Percentiles rank a stretch among this genome's conserved stretches.
Conservation (phyloP, 2,888 invertebrate genomes). For the Calliopum simillimum region DNA sequence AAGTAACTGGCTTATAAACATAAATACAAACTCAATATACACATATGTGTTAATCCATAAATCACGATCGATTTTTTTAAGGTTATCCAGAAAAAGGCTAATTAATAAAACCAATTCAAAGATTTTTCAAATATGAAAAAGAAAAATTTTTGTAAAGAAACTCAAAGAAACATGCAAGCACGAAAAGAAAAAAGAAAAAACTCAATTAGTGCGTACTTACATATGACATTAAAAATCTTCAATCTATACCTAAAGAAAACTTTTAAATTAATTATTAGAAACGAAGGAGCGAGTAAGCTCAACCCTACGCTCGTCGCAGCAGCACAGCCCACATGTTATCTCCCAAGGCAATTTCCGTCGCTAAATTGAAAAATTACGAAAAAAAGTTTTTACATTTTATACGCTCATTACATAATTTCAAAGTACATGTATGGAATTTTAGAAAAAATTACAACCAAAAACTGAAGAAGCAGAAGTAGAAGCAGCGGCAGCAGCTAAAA, state of each 20-base stretch:
- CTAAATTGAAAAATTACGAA: conserved; percentile 65
- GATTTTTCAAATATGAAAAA: no score
- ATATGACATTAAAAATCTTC: conserved; percentile 33
- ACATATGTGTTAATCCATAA: no score
- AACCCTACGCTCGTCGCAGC: conserved; percentile 23
- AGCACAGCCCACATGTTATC: conserved; percentile 57
- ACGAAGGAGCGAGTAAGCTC: conserved; percentile 38
- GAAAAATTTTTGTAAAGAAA: no score
- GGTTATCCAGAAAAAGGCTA: no score
- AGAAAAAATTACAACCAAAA: conserved; percentile 44
- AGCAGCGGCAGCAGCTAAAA: conserved; percentile 20
- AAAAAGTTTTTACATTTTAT: conserved; percentile 60
- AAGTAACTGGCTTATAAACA: no score
- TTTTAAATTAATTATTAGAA: conserved; percentile 67
- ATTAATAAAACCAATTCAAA: no score
- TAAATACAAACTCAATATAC: no score
- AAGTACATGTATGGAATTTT: conserved; percentile 60
- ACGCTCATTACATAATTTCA: conserved; percentile 64
- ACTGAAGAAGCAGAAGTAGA: conserved; percentile 35
- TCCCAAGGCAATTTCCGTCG: conserved; percentile 66
- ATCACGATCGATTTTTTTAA: no score
- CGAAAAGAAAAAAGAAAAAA: conserved; percentile 38
- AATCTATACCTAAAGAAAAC: conserved; percentile 57
- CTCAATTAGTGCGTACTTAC: conserved; percentile 51
- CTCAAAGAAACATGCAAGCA: no score